Base-by-base conservation (phyloP, 2,113 vertebrate species). In the Marcusenius ussheri region DNA sequence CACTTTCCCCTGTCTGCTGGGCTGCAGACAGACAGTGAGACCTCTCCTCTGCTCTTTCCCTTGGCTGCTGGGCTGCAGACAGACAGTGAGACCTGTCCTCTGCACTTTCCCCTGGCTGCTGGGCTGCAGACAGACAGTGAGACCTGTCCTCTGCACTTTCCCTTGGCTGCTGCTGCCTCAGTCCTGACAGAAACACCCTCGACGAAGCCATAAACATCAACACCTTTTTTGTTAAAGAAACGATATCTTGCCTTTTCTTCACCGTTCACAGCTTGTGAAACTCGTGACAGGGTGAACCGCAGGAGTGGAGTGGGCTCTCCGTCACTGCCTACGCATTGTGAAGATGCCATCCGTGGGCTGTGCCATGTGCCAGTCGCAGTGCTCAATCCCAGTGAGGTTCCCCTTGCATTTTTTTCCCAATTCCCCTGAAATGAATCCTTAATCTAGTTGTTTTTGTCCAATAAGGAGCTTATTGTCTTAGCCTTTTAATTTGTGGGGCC, bases 401-500 rank as follows among this genome's bases (percentile, higher is more conserved):
- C 88, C 62, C 13, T 87, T 21, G 56, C 89, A 90, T 86, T 86
- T 88, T 49, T 7, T 47, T 45, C 66, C 89, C 86, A 89, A 77
- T 70, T 90, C 89, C 89, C 77, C 21, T 87, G 39, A 88, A 92
- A 92, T 91, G 15, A 66, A 92, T 90, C 89, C 91, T 74, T 90
- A 91, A 91, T 91, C 90, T 47, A 58, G 70, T 88, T 85, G 85
- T 91, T 89, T 88, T 45, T 85, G 80, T 86, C 17, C 74, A 89
- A 80, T 91, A 92, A 94, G 91, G 88, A 88, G 90, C 89, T 92
- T 91, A 89, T 80, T 88, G 88, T 89, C 5, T 21, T 35, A 39
- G 70, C 74, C 45, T 89, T 83, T 83, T 83, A 83, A 89, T 51
- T 89, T 89, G 53, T 77, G 46, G 85, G 6, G 50, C 5, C 27